A percentile compares a stretch with the other conserved stretches of the same genome.
Evolutionary conservation across 2,797 vertebrate genomes (phyloP).

Genomic region (Helicolenus hilgendorfi): DNA sequence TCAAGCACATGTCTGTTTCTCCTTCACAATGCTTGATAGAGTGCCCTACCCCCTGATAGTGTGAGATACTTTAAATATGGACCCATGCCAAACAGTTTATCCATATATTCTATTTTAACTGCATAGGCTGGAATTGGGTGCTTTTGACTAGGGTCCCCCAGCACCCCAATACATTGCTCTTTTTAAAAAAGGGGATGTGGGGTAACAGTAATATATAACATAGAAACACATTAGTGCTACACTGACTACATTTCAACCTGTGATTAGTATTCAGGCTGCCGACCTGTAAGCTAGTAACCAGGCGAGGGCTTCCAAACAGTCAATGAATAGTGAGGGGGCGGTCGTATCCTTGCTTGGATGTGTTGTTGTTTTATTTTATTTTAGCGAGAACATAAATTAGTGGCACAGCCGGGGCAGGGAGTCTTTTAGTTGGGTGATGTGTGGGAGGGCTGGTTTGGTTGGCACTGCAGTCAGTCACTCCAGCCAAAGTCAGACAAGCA

Average conservation of each 20-base stretch:
- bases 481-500: constrained; percentile 26
- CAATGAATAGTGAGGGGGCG: constrained; percentile 24
- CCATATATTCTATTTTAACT: too few species aligned
- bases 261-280: constrained; percentile 35
- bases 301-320: constrained; percentile 9
- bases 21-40: too few species aligned
- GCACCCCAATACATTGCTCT: too few species aligned
- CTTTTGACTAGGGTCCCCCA: too few species aligned
- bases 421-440: constrained; percentile 22
- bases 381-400: constrained; percentile 51
- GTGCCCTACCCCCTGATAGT: too few species aligned
- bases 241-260: not conserved
- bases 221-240: not conserved
- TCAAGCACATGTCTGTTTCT: too few species aligned
- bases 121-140: too few species aligned
- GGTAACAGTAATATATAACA: not conserved
- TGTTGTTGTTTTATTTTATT: constrained; percentile 20
- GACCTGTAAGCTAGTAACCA: not conserved
- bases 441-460: constrained; percentile 17
- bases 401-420: not conserved
- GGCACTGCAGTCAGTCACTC: not conserved
- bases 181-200: too few species aligned
- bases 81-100: too few species aligned
- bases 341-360: not conserved
- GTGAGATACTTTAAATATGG: too few species aligned